Evolutionary conservation across 1,140 invertebrate species (phyloP).

Genomic region (Temnothorax curvispinosus): DNA sequence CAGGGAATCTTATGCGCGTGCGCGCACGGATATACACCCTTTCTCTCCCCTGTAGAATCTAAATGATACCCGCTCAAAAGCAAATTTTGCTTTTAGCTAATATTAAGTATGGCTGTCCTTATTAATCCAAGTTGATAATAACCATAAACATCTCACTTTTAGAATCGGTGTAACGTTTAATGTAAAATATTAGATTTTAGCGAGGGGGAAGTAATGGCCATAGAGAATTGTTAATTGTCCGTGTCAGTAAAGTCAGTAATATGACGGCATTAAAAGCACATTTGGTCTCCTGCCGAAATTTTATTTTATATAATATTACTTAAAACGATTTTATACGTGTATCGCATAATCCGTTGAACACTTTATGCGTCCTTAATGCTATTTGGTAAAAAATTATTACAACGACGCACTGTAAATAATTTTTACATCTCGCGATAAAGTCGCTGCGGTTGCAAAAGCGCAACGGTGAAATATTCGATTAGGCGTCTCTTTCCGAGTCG

Average conservation of each 20-base stretch:
- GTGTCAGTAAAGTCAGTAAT: not conserved
- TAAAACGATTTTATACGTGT: not conserved
- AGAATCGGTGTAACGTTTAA: not conserved
- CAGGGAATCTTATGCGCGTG: slow-evolving; percentile 13
- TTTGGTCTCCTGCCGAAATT: not conserved
- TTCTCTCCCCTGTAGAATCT: not conserved
- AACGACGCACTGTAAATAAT: slow-evolving; percentile 4
- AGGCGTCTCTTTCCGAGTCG: not conserved
- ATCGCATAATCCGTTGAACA: not conserved
- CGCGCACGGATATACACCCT: not conserved
- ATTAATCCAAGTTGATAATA: not conserved
- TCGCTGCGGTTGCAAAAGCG: slow-evolving; percentile 23
- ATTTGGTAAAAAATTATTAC: not conserved
- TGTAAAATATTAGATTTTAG: not conserved
- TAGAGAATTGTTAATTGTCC: not conserved
- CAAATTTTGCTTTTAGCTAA: slow-evolving; percentile 7
- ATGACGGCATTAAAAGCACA: not conserved
- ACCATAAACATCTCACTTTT: not conserved
- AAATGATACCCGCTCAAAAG: not conserved
- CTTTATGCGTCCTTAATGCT: not conserved
- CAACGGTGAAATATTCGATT: slow-evolving; percentile 42
- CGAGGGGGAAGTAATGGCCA: not conserved
- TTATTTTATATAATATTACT: not conserved
- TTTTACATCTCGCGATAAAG: slow-evolving; percentile 23
- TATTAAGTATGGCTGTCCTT: not conserved